Evolutionary conservation across 2,797 vertebrate genomes (phyloP), one percentile per base, ranked within the genome.

Genomic region (Pseudomugil tenellus): DNA sequence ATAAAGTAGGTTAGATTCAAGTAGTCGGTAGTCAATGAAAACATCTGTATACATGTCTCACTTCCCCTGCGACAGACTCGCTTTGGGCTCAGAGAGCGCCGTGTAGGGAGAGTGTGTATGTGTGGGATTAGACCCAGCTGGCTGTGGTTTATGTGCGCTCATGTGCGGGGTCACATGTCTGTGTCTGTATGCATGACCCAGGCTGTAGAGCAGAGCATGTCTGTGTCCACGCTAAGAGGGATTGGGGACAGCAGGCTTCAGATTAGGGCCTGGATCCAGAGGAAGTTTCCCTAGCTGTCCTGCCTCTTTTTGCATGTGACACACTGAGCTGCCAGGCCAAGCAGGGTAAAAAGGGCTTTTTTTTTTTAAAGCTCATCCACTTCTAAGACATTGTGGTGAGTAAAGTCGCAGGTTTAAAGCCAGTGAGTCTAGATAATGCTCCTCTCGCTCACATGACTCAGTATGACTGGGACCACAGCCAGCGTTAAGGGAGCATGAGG

Each of bases 121-220:
- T n/a, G n/a, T 58, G 58, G 86, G 90, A 92, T 92, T 90, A 87
- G 19, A 35, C 82, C 75, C 89, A 92, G 85, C 84, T 91, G 91
- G 76, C 72, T 64, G 35, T 53, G 37, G 52, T 61, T 76, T 63
- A 28, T 54, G 8, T 64, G 55, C 65, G 55, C 66, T 64, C 54
- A 57, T 79, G 82, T 78, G 63, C 2, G 16, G 26, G 21, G 72
- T 71, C 72, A 77, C 66, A 67, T 69, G 59, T 71, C 49, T 25
- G 51, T 70, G 31, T 70, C 25, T 76, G 64, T 58, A n/a, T 65
- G 59, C 76, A 19, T 65, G 75, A 79, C 72, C 78, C 35, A 3
- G 48, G 63, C 67, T 63, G 57, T 79, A 76, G 76, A 46, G 53
- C 76, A 84, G 70, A 76, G 54, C 56, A 26, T 53, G 81, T 77